Percentiles rank a stretch among this genome's conserved stretches.
Evolutionary conservation across 2,888 invertebrate genomes (phyloP).

Genomic region (Ypsolopha sequella): DNA sequence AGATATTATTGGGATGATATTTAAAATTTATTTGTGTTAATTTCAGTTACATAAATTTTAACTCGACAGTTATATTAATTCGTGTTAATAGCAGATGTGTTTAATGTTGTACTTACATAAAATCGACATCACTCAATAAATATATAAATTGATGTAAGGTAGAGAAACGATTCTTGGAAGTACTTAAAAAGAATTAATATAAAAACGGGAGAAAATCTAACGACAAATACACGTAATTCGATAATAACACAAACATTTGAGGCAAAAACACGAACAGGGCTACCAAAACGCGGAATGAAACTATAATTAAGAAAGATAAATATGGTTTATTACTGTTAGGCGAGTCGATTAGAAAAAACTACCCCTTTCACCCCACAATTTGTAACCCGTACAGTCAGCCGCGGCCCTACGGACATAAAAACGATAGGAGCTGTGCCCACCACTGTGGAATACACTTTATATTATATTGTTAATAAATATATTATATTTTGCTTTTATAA

Average conservation of each 20-base stretch:
- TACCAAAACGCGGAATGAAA: conserved; percentile 59
- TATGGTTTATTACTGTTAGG: conserved; percentile 70
- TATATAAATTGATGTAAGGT: no score
- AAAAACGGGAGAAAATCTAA: conserved; percentile 20
- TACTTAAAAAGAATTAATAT: no score
- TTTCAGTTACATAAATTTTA: no score
- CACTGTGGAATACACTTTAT: conserved; percentile 32
- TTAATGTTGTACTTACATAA: no score
- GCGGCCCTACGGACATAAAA: conserved; percentile 52
- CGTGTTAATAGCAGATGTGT: no score
- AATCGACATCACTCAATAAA: no score
- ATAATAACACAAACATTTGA: conserved; percentile 58
- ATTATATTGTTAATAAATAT: no score
- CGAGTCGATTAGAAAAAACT: conserved; percentile 71
- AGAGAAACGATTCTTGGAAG: no score
- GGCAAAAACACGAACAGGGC: conserved; percentile 58
- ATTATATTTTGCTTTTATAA: no score
- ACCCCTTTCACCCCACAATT: conserved; percentile 71
- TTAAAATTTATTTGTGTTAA: no score
- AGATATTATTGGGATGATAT: no score
- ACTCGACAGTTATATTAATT: no score
- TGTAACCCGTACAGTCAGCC: conserved; percentile 68
- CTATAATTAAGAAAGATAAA: conserved; percentile 71
- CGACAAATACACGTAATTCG: conserved; percentile 60
- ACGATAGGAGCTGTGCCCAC: conserved; percentile 27